These are phyloP conservation scores for Synergus japonicus DNA, from an alignment of 2,888 invertebrate species.

Conservation along the genomic window DNA sequence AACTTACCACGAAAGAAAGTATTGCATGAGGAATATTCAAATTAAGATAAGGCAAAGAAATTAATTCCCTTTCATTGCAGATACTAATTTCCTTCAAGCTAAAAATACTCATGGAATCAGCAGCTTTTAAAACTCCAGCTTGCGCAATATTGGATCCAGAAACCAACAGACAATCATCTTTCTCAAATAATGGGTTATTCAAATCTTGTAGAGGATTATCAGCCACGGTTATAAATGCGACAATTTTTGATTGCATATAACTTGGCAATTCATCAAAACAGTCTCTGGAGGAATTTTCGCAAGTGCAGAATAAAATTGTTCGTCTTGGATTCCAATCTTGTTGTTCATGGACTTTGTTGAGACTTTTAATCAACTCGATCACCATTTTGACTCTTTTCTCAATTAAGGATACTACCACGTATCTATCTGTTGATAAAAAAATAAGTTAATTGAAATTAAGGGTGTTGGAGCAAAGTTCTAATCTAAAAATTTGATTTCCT, in stretches of 20 bases:
- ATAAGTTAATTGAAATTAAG: background rate
- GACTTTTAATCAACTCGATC: constrained; percentile 63
- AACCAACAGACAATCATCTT: constrained; percentile 61
- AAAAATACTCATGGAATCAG: constrained; percentile 52
- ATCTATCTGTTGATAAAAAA: constrained; percentile 65
- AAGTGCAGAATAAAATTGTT: constrained; percentile 69
- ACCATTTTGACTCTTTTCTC: constrained; percentile 65
- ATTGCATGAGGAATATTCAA: constrained; percentile 68
- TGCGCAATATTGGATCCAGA: constrained; percentile 71
- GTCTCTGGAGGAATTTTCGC: constrained; percentile 60
- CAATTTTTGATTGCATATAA: constrained; percentile 61
- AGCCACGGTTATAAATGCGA: constrained; percentile 69
- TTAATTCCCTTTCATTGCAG: constrained; percentile 46
- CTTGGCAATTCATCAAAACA: constrained; percentile 62
- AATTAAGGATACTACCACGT: constrained; percentile 67
- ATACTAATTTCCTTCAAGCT: constrained; percentile 47
- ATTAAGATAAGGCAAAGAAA: constrained; percentile 58
- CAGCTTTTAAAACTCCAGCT: constrained; percentile 63
- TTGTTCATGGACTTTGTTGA: constrained; percentile 61
- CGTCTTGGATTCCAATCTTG: constrained; percentile 69
- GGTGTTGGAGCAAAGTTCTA: too few relatives aligned
- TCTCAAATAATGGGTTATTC: constrained; percentile 56
- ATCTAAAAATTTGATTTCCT: too few relatives aligned
- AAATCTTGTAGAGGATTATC: constrained; percentile 62
- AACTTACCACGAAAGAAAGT: constrained; percentile 67